Conservation (phyloP, 2,888 invertebrate species). For the Agonopterix heracliana region DNA sequence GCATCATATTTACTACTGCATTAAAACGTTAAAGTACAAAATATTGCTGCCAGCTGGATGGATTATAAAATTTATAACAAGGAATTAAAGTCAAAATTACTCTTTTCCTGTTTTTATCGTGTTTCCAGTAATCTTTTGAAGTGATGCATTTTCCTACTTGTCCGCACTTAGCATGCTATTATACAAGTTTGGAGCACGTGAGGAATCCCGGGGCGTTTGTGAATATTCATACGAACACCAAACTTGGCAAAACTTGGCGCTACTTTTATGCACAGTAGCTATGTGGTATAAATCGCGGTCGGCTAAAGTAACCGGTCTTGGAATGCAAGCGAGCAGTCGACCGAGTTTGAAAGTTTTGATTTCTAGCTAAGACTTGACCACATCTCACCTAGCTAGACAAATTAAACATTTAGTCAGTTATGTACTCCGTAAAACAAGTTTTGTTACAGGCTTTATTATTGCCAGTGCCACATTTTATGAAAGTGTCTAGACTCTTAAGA, state of each 20-base stretch:
- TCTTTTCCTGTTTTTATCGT: too few relatives aligned
- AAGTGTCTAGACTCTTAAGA: too few relatives aligned
- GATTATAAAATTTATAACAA: too few relatives aligned
- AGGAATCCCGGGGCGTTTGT: constrained; percentile 46
- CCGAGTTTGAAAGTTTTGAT: constrained; percentile 20
- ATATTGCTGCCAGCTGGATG: too few relatives aligned
- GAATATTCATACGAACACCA: constrained; percentile 55
- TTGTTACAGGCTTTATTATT: too few relatives aligned
- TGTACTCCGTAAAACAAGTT: too few relatives aligned
- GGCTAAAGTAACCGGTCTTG: constrained; percentile 27
- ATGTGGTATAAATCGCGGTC: constrained; percentile 22
- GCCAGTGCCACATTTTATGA: too few relatives aligned
- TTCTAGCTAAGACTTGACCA: constrained; percentile 5
- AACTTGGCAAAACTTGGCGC: constrained; percentile 38
- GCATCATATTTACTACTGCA: too few relatives aligned
- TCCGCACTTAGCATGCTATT: constrained; percentile 41
- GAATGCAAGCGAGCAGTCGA: constrained; percentile 19
- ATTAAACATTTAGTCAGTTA: too few relatives aligned
- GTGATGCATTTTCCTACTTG: constrained; percentile 8
- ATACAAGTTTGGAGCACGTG: constrained; percentile 43
- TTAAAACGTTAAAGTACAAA: too few relatives aligned
- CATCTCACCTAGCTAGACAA: too few relatives aligned
- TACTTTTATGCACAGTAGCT: constrained; percentile 32
- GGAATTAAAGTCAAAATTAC: too few relatives aligned
- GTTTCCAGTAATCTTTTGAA: background rate